Evolutionary conservation across 1,140 invertebrate genomes (phyloP).

Genomic region (Popillia japonica): DNA sequence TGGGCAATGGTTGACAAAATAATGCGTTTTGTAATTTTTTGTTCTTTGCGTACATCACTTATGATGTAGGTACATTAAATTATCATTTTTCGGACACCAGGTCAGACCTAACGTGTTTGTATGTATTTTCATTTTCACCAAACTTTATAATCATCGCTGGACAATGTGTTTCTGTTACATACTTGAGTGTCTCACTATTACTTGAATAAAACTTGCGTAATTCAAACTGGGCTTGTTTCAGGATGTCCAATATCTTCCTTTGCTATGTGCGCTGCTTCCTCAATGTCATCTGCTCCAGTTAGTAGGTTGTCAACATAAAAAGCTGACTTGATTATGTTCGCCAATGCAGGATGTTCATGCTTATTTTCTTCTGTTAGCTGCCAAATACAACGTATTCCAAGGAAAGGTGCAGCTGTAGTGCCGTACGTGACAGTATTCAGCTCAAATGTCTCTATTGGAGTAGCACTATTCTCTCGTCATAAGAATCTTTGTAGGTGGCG

Average conservation of each 20-base stretch:
- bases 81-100: not conserved
- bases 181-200: too few species aligned
- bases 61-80: not conserved
- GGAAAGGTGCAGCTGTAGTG: too few species aligned
- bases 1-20: too few species aligned
- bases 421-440: too few species aligned
- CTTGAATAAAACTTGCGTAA: slow-evolving; percentile 9
- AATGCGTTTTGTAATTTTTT: slow-evolving; percentile 4
- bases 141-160: not conserved
- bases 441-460: too few species aligned
- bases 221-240: not conserved
- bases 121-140: not conserved
- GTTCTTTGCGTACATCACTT: not conserved
- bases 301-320: slow-evolving; percentile 61
- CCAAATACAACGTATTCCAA: too few species aligned
- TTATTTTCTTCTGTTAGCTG: too few species aligned
- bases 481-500: slow-evolving; percentile 55
- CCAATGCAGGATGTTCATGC: too few species aligned
- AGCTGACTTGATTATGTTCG: slow-evolving; percentile 50
- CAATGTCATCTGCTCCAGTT: slow-evolving; percentile 50
- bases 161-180: too few species aligned
- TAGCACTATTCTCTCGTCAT: slow-evolving; percentile 47
- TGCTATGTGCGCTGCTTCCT: slow-evolving; percentile 41
- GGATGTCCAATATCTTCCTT: slow-evolving; percentile 42
- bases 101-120: slow-evolving; percentile 9